phyloP scores from a whole-genome alignment of 2,797 vertebrate genomes.

The Paguma larvata region DNA sequence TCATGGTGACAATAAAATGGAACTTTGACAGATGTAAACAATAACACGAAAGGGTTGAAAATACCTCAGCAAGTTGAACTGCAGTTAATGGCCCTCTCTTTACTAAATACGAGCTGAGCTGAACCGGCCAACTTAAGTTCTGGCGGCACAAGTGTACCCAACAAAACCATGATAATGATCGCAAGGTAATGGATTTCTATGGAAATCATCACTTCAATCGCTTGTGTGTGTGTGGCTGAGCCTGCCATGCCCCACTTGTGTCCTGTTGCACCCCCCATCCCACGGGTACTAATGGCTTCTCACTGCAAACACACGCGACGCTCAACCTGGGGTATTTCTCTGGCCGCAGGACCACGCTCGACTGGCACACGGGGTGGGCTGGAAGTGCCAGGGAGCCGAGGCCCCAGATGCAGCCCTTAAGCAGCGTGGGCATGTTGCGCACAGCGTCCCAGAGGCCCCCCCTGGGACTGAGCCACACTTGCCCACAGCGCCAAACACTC shows the following conservation, averaged over 20 bases:
- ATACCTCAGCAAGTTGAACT: neutral
- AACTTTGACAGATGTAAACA: neutral
- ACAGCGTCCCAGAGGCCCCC: neutral
- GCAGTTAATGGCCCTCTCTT: neutral
- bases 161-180: neutral
- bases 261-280: neutral
- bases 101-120: neutral
- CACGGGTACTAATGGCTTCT: neutral
- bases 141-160: neutral
- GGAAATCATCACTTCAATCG: neutral
- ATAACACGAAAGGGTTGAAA: neutral
- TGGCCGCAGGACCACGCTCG: neutral
- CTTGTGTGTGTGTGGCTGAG: neutral
- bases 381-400: neutral
- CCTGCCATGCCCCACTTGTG: neutral
- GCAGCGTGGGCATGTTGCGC: neutral
- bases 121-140: neutral
- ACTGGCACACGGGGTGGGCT: neutral
- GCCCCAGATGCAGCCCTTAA: too few species aligned
- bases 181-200: neutral
- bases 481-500: fast-evolving
- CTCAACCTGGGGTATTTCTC: neutral
- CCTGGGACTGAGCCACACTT: neutral
- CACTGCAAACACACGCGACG: neutral
- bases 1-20: neutral